These are phyloP conservation scores for Catotricha subobsoleta DNA, from an alignment of 2,888 invertebrate genomes.

Conservation along the genomic window DNA sequence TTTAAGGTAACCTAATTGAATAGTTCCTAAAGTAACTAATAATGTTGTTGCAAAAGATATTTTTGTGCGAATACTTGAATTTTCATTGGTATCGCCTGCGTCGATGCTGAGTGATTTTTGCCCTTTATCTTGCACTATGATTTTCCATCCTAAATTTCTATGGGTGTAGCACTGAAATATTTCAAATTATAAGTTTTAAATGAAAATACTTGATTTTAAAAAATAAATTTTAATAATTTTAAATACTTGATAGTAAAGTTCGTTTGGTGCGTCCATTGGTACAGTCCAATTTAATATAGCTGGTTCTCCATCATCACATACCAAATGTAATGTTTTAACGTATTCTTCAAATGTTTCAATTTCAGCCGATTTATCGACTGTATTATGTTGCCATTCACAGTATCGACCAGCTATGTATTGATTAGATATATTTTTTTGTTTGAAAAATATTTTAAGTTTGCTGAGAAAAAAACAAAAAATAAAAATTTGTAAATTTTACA, in stretches of 20 bases:
- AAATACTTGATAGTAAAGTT: constrained; percentile 73
- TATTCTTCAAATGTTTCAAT: constrained; percentile 62
- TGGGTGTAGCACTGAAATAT: constrained; percentile 70
- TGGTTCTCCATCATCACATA: constrained; percentile 59
- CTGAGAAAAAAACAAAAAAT: constrained; percentile 3
- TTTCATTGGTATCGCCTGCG: no score
- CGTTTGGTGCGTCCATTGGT: constrained; percentile 61
- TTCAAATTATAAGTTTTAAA: not conserved
- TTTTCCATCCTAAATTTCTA: constrained; percentile 83
- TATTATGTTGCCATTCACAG: constrained; percentile 74
- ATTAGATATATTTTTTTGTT: not conserved
- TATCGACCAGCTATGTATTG: constrained; percentile 49
- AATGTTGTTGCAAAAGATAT: not conserved
- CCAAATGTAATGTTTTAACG: constrained; percentile 52
- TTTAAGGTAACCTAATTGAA: not conserved
- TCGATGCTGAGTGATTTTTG: constrained; percentile 10
- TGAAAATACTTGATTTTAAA: not conserved
- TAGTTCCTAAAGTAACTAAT: not conserved
- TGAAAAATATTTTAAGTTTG: not conserved
- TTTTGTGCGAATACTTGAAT: constrained; percentile 5
- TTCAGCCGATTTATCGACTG: constrained; percentile 50
- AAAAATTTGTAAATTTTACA: constrained; percentile 10
- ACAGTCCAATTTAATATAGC: constrained; percentile 73
- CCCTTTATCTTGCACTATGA: constrained; percentile 64
- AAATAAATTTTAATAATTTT: not conserved